phyloP scores from a whole-genome alignment of 2,113 vertebrate genomes.

The Mesoclemmys tuberculata region DNA sequence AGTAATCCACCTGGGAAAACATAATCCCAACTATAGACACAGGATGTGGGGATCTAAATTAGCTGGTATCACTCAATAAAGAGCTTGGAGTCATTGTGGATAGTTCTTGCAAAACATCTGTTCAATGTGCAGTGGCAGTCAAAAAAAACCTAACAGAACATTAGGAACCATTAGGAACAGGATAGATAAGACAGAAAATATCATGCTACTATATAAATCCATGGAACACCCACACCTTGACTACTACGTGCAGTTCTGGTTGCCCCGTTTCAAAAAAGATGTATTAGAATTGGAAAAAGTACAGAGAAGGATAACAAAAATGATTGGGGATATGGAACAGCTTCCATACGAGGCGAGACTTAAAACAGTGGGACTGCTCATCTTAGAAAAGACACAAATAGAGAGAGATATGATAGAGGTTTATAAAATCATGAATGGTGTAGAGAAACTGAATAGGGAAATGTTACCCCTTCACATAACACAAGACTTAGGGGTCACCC shows the following conservation, averaged over 20 bases:
- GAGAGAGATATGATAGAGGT: not conserved
- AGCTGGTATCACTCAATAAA: not conserved
- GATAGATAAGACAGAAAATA: not conserved
- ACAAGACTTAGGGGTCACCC: not conserved
- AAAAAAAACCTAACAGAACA: not conserved
- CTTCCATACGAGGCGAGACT: not conserved
- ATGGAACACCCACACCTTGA: not conserved
- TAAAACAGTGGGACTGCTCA: not conserved
- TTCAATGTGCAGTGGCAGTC: not conserved
- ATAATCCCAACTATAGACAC: not conserved
- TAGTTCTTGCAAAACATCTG: not conserved
- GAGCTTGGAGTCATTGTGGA: not conserved
- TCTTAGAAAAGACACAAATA: not conserved
- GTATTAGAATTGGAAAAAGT: not conserved
- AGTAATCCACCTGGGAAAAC: not conserved
- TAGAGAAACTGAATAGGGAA: not conserved
- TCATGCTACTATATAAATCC: not conserved
- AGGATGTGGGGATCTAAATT: not conserved
- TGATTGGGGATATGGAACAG: not conserved
- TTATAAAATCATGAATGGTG: not conserved
- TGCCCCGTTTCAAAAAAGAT: not conserved
- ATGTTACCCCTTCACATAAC: not conserved
- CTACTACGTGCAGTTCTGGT: not conserved
- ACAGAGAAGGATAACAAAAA: not conserved
- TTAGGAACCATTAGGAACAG: not conserved